Conservation (phyloP, 2,888 invertebrate genomes). For the Rutpela maculata region DNA sequence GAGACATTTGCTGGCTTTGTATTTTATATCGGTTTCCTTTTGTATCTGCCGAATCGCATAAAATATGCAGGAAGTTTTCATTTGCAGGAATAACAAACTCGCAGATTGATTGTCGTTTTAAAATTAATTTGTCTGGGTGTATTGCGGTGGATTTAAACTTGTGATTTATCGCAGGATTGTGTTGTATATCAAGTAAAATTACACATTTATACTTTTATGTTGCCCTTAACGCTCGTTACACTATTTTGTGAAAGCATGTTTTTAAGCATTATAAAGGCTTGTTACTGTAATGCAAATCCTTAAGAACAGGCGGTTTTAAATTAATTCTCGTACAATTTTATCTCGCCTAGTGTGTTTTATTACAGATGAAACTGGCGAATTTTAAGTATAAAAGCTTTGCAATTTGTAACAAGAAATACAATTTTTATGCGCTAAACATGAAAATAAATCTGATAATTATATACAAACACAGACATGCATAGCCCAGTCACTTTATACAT, state of each 20-base stretch:
- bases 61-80: slow-evolving; percentile 19
- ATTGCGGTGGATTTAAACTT: neutral
- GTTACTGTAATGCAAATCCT: too few relatives aligned
- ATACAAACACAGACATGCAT: too few relatives aligned
- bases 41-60: neutral
- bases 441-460: too few relatives aligned
- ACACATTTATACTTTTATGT: neutral
- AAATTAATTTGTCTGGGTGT: neutral
- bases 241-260: neutral
- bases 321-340: neutral
- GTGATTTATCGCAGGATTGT: neutral
- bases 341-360: neutral
- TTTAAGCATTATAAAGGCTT: too few relatives aligned
- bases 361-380: too few relatives aligned
- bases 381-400: too few relatives aligned
- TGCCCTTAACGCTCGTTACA: neutral
- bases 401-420: too few relatives aligned
- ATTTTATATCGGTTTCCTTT: slow-evolving; percentile 17
- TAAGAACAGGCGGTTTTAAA: neutral
- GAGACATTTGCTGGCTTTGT: slow-evolving; percentile 17
- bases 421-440: too few relatives aligned
- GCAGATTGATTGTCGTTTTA: slow-evolving; percentile 13
- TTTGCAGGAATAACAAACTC: neutral
- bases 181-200: neutral
- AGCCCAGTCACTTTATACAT: too few relatives aligned